Percentiles rank a stretch among this genome's conserved stretches.
Evolutionary conservation across 2,113 vertebrate species (phyloP).

Genomic region (Aythya baeri): DNA sequence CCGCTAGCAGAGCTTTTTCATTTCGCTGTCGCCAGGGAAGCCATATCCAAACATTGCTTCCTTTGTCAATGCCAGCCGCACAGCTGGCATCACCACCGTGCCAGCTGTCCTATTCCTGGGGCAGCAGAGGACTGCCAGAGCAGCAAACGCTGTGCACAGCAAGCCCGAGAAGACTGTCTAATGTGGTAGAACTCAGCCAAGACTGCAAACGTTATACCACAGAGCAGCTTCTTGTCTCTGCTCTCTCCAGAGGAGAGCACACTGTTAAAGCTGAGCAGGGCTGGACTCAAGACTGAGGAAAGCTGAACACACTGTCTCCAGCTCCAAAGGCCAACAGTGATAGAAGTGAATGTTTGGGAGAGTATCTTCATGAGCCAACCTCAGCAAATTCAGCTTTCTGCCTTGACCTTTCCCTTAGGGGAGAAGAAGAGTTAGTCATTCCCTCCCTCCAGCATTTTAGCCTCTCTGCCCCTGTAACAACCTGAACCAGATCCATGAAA

Average conservation of each 20-base stretch:
- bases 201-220: not conserved
- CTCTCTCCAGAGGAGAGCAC: not conserved
- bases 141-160: not conserved
- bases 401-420: not conserved
- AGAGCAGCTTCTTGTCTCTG: not conserved
- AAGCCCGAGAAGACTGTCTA: not conserved
- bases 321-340: not conserved
- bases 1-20: accelerated
- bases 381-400: not conserved
- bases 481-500: not conserved
- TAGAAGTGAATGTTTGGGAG: not conserved
- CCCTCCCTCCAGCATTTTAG: not conserved
- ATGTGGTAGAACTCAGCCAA: not conserved
- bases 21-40: not conserved
- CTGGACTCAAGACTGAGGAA: accelerated
- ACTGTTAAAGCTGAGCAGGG: not conserved
- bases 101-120: not conserved
- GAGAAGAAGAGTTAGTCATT: not conserved
- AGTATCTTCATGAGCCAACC: not conserved
- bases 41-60: accelerated
- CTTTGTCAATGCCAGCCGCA: not conserved
- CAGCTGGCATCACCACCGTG: not conserved
- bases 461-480: not conserved
- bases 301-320: not conserved
- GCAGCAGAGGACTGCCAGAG: not conserved